A percentile compares a stretch with the other conserved stretches of the same genome.
These are phyloP conservation scores for Mareca penelope DNA, from an alignment of 2,797 vertebrate species.

Conservation along the genomic window DNA sequence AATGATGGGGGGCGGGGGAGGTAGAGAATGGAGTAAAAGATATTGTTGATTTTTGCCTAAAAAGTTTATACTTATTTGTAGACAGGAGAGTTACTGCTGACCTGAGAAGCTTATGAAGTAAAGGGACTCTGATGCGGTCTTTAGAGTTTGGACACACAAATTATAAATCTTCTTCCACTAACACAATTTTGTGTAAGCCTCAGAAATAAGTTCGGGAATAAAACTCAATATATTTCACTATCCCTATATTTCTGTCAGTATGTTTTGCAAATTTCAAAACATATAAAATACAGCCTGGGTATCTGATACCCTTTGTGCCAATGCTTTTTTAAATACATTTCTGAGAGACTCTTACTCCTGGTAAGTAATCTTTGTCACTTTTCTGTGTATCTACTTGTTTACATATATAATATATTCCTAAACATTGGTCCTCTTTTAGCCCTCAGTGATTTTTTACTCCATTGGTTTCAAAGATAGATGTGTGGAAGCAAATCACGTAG, in stretches of 20 bases:
- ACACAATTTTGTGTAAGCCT: background rate
- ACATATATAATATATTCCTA: background rate
- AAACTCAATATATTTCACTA: background rate
- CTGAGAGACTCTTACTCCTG: background rate
- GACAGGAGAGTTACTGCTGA: background rate
- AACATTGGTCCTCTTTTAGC: background rate
- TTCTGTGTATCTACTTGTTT: background rate
- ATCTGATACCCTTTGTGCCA: background rate
- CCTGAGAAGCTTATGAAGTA: background rate
- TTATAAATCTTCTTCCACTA: background rate
- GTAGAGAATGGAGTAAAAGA: no score
- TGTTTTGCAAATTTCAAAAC: background rate
- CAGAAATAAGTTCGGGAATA: background rate
- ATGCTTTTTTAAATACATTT: background rate
- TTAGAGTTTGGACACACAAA: background rate
- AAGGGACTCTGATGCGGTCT: background rate
- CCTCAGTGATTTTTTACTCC: background rate
- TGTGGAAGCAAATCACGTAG: background rate
- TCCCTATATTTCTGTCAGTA: accelerated
- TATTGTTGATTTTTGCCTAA: background rate
- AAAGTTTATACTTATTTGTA: background rate
- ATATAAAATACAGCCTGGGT: background rate
- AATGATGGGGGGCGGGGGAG: background rate
- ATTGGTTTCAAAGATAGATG: background rate
- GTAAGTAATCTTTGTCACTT: background rate